These are phyloP conservation scores for Pan troglodytes DNA, from an alignment of 2,113 vertebrate species.

Conservation along the genomic window NHGRI_mPanTro3-v2.1_pri NC_086015.1:63093001-63093500, in stretches of 20 bases:
- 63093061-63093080: not conserved
- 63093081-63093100: not conserved
- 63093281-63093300: conserved; percentile 22
- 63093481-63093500: not conserved
- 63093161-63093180: not conserved
- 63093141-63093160: conserved; percentile 17
- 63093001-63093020: not conserved
- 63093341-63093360: conserved; percentile 24
- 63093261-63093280: not conserved
- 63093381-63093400: not conserved
- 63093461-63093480: not conserved
- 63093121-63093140: not conserved
- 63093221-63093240: not conserved
- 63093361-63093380: not conserved
- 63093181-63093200: conserved; percentile 2
- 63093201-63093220: not conserved
- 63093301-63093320: not conserved
- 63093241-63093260: not conserved
- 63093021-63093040: not conserved
- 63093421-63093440: not conserved
- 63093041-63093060: not conserved
- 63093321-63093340: not conserved
- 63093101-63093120: not conserved
- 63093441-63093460: not conserved
- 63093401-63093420: conserved; percentile 45